Percentiles rank a stretch among this genome's conserved stretches.
Evolutionary conservation across 2,113 vertebrate genomes (phyloP).

Genomic region (Oryzias javanicus): DNA sequence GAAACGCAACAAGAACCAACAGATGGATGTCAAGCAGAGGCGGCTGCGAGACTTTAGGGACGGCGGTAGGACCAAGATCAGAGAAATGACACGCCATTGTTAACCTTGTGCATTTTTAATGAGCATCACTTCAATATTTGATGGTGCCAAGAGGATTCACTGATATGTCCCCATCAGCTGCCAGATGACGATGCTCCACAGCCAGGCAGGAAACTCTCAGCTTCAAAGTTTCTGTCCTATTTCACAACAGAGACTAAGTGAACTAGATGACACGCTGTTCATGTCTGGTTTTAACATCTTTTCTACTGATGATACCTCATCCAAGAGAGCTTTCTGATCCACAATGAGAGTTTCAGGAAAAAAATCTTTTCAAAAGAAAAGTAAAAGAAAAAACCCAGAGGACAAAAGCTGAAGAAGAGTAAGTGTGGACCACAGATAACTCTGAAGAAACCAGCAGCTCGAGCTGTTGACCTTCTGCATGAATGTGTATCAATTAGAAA

Average conservation of each 20-base stretch:
- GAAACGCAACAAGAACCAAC: background rate
- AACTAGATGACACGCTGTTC: no score
- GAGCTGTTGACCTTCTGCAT: no score
- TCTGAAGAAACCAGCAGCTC: no score
- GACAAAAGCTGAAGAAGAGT: no score
- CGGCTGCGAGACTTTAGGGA: conserved; percentile 19
- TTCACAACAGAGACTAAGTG: background rate
- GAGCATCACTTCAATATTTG: conserved; percentile 56
- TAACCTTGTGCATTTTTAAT: conserved; percentile 63
- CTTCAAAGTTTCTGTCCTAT: conserved; percentile 19
- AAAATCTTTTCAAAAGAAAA: no score
- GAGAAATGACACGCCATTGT: conserved; percentile 48
- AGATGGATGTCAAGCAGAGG: background rate
- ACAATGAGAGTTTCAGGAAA: no score
- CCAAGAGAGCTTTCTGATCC: no score
- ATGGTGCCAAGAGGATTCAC: conserved; percentile 37
- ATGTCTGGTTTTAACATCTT: no score
- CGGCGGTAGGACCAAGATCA: conserved; percentile 30
- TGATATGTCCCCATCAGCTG: conserved; percentile 29
- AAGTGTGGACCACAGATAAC: no score
- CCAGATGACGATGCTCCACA: conserved; percentile 16
- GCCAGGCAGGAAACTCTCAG: conserved; percentile 2
- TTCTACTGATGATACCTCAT: no score
- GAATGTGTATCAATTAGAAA: no score
- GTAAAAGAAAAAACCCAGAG: no score